Conservation (phyloP, 2,797 vertebrate species). For the Manis javanica region DNA sequence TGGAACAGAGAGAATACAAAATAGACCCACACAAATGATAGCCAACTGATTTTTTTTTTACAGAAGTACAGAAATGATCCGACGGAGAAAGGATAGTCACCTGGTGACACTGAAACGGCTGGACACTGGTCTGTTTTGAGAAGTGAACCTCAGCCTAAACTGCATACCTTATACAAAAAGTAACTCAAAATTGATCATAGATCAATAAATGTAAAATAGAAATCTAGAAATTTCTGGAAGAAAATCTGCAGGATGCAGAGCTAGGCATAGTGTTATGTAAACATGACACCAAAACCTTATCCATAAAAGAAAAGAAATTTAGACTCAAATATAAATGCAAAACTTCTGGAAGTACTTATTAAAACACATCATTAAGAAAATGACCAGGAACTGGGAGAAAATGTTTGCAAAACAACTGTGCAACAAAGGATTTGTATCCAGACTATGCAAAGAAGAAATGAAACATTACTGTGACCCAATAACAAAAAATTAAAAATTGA, state of each 20-base stretch:
- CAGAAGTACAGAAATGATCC: neutral
- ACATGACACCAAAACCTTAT: too few relatives aligned
- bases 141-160: neutral
- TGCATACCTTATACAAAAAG: neutral
- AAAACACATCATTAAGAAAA: neutral
- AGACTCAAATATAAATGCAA: neutral
- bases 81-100: neutral
- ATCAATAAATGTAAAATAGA: neutral
- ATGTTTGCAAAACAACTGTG: neutral
- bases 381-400: neutral
- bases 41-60: neutral
- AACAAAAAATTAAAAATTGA: neutral
- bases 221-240: neutral
- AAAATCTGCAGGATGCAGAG: neutral
- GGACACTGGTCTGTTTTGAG: too few relatives aligned
- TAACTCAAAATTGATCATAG: neutral
- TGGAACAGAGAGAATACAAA: neutral
- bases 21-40: rapidly evolving
- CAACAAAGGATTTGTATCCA: neutral
- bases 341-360: neutral
- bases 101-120: too few relatives aligned
- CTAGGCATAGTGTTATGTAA: neutral
- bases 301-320: neutral
- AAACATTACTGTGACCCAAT: too few relatives aligned
- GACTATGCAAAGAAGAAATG: rapidly evolving